phyloP scores from a whole-genome alignment of 2,113 vertebrate genomes.

The Phodopus roborovskii region DNA sequence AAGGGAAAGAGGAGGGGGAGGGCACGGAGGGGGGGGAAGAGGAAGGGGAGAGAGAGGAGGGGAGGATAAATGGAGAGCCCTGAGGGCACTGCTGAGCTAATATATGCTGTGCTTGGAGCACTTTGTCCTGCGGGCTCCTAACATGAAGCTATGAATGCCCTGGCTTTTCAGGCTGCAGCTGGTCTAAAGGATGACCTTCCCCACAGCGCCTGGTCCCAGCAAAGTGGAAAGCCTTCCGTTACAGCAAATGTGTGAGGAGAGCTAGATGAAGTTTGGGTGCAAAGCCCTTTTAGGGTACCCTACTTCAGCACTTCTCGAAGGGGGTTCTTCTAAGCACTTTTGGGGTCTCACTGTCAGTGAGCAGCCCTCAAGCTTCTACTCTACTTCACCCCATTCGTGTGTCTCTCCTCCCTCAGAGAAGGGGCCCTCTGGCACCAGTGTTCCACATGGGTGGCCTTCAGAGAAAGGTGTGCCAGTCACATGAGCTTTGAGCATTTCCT shows the following conservation, averaged over 20 bases:
- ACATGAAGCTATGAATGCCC: not conserved
- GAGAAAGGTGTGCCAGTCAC: not conserved
- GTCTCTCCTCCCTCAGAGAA: not conserved
- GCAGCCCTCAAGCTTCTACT: not conserved
- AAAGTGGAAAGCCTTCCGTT: slow-evolving; percentile 26
- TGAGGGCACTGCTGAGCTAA: not conserved
- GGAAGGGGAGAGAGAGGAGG: too few relatives aligned
- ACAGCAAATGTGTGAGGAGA: slow-evolving; percentile 42
- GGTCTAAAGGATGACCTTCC: not conserved
- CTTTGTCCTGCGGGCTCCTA: not conserved
- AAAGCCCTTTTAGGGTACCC: not conserved
- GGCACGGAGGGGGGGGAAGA: not conserved
- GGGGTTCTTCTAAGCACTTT: not conserved
- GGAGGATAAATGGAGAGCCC: not conserved
- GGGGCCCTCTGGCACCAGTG: not conserved
- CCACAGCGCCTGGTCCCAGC: not conserved
- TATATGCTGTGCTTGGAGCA: not conserved
- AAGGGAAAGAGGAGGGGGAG: not conserved
- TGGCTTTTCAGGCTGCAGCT: not conserved
- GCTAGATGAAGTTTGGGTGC: not conserved
- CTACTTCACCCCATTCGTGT: not conserved
- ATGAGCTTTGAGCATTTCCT: not conserved
- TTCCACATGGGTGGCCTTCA: not conserved
- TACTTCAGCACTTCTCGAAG: slow-evolving; percentile 27
- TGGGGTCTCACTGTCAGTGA: not conserved